Evolutionary conservation across 2,888 invertebrate species (phyloP), one percentile per base, ranked within the genome.

Genomic region (Elaeidobius kamerunicus): DNA sequence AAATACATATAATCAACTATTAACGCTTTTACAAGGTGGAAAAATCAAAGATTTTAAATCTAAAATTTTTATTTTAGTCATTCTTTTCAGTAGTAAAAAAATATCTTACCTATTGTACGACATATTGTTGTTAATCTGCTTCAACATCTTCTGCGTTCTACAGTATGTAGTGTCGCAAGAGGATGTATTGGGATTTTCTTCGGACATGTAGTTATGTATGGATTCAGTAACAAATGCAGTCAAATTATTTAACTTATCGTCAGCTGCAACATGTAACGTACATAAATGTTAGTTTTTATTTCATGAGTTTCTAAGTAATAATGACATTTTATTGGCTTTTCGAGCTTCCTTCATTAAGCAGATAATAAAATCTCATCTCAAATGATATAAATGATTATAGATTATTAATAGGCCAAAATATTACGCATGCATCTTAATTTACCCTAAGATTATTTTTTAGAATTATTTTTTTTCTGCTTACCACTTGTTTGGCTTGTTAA

Each of bases 21-120:
- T n/a, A n/a, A n/a, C n/a, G n/a, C n/a, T n/a, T n/a, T n/a, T n/a
- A n/a, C n/a, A n/a, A n/a, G n/a, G n/a, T n/a, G n/a, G n/a, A n/a
- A n/a, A n/a, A n/a, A n/a, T n/a, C n/a, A n/a, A n/a, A n/a, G n/a
- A n/a, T n/a, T n/a, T n/a, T n/a, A n/a, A n/a, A n/a, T n/a, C n/a
- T n/a, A n/a, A n/a, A n/a, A n/a, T n/a, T n/a, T n/a, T n/a, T n/a
- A n/a, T n/a, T n/a, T n/a, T n/a, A n/a, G n/a, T n/a, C n/a, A n/a
- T n/a, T n/a, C n/a, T n/a, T n/a, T n/a, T n/a, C n/a, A n/a, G n/a
- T n/a, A n/a, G n/a, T n/a, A n/a, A n/a, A n/a, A 17, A 14, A 17
- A 12, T 7, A 34, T 38, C 49, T 57, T 52, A 57, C 57, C 43
- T 45, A 14, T 49, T 45, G 39, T 55, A 49, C 14, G 44, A 38